Evolutionary conservation across 2,797 vertebrate genomes (phyloP).

Genomic region (Muscicapa striata): DNA sequence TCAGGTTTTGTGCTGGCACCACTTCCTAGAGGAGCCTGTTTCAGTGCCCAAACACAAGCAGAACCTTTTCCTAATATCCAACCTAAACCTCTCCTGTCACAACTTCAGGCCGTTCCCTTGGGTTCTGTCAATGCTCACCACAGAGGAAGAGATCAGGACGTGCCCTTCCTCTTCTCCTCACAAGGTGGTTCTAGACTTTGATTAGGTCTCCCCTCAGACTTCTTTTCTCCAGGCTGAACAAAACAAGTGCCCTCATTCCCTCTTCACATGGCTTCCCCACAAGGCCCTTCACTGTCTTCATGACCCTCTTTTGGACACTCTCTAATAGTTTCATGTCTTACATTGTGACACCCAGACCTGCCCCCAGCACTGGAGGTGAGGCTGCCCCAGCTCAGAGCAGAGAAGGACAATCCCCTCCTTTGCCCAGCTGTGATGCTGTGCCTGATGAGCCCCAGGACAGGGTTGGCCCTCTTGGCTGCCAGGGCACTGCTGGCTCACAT

Average conservation of each 20-base stretch:
- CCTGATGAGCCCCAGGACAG: rapidly evolving
- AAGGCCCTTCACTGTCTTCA: background rate
- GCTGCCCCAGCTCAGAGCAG: rapidly evolving
- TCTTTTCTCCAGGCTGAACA: background rate
- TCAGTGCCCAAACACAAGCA: background rate
- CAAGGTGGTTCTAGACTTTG: background rate
- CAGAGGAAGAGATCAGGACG: background rate
- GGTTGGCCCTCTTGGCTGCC: rapidly evolving
- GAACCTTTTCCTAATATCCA: background rate
- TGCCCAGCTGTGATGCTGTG: rapidly evolving
- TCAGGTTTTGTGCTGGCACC: background rate
- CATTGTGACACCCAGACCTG: rapidly evolving
- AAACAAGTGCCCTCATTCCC: background rate
- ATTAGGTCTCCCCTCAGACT: background rate
- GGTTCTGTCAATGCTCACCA: too few relatives aligned
- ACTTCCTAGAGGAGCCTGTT: background rate
- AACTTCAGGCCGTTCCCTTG: background rate
- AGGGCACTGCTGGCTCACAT: background rate
- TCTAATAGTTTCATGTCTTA: background rate
- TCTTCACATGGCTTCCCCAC: too few relatives aligned
- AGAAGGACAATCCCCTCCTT: background rate
- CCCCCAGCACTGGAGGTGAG: rapidly evolving
- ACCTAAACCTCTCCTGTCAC: background rate
- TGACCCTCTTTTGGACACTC: rapidly evolving
- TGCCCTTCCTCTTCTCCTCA: background rate